These are phyloP conservation scores for Arenaria interpres DNA, from an alignment of 2,113 vertebrate species.

Conservation along the genomic window DNA sequence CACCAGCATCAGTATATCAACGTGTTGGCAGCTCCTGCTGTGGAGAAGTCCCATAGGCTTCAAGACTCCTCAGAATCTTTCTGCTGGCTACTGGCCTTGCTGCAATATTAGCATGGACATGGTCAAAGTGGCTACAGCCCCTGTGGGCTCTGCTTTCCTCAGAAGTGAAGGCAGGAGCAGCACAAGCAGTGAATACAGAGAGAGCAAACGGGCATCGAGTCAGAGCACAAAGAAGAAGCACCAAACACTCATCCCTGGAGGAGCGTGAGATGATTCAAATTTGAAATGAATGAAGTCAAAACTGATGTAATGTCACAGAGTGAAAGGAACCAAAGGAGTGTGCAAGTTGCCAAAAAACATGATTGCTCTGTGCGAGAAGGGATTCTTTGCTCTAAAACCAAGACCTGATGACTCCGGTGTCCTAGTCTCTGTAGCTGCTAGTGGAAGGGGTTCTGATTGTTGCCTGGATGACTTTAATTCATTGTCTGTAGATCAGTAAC, in stretches of 20 bases:
- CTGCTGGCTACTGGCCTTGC: background rate
- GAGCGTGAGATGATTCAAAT: background rate
- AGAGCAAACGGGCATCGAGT: background rate
- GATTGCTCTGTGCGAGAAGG: background rate
- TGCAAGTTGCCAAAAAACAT: background rate
- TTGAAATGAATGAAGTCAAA: background rate
- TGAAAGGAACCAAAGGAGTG: background rate
- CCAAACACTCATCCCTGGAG: accelerated
- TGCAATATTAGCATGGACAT: background rate
- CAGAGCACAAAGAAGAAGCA: background rate
- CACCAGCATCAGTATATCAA: background rate
- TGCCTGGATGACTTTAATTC: background rate
- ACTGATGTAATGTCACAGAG: background rate
- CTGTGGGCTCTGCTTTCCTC: background rate
- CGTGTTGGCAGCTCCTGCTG: background rate
- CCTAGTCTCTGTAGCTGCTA: background rate
- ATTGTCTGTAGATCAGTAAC: background rate
- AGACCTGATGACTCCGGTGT: background rate
- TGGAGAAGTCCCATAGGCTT: background rate
- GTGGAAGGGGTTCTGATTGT: background rate
- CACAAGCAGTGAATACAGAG: background rate
- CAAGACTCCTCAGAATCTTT: background rate
- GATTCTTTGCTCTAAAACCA: background rate
- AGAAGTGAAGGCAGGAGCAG: background rate
- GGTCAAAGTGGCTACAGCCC: background rate